A percentile compares a stretch with the other conserved stretches of the same genome.
phyloP scores from a whole-genome alignment of 2,888 invertebrate species.

The Eupithecia dodoneata region DNA sequence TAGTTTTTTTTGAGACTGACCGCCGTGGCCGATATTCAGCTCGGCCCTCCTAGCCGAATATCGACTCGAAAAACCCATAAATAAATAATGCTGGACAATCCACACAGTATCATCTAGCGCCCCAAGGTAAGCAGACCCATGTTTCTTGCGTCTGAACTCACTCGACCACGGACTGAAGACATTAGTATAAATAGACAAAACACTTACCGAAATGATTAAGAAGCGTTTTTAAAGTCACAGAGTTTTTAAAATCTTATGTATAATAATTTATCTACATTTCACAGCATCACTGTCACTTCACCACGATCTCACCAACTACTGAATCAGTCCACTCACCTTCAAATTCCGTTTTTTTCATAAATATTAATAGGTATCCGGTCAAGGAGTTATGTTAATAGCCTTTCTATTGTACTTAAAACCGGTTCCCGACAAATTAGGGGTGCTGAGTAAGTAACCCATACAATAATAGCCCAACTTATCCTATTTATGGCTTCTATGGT shows the following conservation, averaged over 20 bases:
- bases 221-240: not conserved
- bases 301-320: slow-evolving; percentile 43
- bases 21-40: no score
- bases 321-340: slow-evolving; percentile 32
- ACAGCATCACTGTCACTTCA: slow-evolving; percentile 36
- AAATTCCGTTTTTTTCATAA: slow-evolving; percentile 54
- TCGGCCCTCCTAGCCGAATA: no score
- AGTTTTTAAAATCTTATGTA: not conserved
- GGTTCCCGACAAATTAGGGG: slow-evolving; percentile 79
- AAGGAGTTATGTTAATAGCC: slow-evolving; percentile 82
- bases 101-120: no score
- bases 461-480: not conserved
- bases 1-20: no score
- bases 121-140: no score
- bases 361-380: slow-evolving; percentile 81
- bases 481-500: slow-evolving; percentile 32
- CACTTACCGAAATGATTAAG: not conserved
- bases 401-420: slow-evolving; percentile 72
- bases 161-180: not conserved
- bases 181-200: not conserved
- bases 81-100: no score
- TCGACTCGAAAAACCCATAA: no score
- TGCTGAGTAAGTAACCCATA: slow-evolving; percentile 59
- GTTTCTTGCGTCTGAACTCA: not conserved
- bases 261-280: not conserved